phyloP scores from a whole-genome alignment of 1,140 invertebrate species.

The Cepaea nemoralis region DNA sequence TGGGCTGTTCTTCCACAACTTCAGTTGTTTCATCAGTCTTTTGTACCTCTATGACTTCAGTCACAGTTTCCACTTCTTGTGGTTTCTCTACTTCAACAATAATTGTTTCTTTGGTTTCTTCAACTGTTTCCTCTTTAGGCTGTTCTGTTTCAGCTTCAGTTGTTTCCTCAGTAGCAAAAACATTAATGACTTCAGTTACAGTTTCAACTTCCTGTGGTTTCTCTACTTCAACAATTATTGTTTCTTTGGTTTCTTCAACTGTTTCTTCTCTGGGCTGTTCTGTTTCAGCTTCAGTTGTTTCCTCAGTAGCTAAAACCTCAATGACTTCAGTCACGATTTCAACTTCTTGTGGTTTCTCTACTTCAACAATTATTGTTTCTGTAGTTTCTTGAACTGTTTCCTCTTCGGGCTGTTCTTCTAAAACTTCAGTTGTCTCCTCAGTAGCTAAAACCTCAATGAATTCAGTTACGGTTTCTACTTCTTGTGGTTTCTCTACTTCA shows the following conservation, averaged over 20 bases:
- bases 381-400: not conserved
- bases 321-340: not conserved
- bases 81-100: constrained; percentile 35
- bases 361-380: constrained; percentile 4
- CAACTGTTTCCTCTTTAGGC: constrained; percentile 34
- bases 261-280: constrained; percentile 16
- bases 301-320: constrained; percentile 3
- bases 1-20: constrained; percentile 24
- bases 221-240: constrained; percentile 3
- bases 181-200: constrained; percentile 18
- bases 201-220: constrained; percentile 18
- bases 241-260: constrained; percentile 4
- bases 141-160: constrained; percentile 34
- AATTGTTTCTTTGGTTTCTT: constrained; percentile 28
- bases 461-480: not conserved
- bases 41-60: constrained; percentile 31
- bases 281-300: not conserved
- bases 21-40: constrained; percentile 8
- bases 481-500: constrained; percentile 3
- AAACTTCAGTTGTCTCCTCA: not conserved
- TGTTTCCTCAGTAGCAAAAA: not conserved
- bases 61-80: constrained; percentile 20
- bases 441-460: constrained; percentile 1
- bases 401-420: not conserved
- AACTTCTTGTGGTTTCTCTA: constrained; percentile 17